Base-by-base conservation (phyloP, 2,888 invertebrate genomes). In the Erebia epiphron region DNA sequence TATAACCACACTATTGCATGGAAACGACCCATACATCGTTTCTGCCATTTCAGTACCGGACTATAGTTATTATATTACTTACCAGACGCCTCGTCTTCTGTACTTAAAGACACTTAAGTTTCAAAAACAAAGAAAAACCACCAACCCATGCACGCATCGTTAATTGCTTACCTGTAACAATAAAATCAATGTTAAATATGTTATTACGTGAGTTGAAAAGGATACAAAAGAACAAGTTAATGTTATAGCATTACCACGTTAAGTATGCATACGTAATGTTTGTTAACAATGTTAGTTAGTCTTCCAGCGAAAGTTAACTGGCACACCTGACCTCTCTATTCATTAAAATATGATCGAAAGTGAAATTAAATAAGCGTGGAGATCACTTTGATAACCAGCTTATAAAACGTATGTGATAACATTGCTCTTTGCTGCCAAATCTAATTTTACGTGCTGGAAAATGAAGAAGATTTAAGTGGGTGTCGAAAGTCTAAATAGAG, bases 311-410 rank as follows among this genome's bases (percentile, higher is more conserved):
- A 91, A 91, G 91, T 88, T 81, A 84, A 84, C 81, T 80, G 78
- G 77, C 75, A 75, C 78, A 78, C 78, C 83, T 89, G 91, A 91
- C 91, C 91, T 85, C 86, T 81, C 86, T 83, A 85, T 88, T 89
- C 90, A 91, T 90, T 88, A 88, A 80, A 85, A 84, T 82, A 86
- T 86, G 87, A 91, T 87, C 86, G 89, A 92, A 91, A 91, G 91
- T 89, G 87, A 91, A 91, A 90, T 91, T 87, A 89, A 90, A 88
- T 89, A 87, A 80, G 80, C 76, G 79, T 78, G 72, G 78, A 86
- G 83, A 87, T 89, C 83, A 84, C 80, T 86, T 86, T 83, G 85
- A 86, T 85, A 83, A 81, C 74, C 75, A 81, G 80, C 81, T 82
- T 82, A 86, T 86, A 86, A 35, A 35, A 84, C 84, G 85, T 82